phyloP scores from a whole-genome alignment of 2,888 invertebrate genomes.

The Deilephila porcellus region DNA sequence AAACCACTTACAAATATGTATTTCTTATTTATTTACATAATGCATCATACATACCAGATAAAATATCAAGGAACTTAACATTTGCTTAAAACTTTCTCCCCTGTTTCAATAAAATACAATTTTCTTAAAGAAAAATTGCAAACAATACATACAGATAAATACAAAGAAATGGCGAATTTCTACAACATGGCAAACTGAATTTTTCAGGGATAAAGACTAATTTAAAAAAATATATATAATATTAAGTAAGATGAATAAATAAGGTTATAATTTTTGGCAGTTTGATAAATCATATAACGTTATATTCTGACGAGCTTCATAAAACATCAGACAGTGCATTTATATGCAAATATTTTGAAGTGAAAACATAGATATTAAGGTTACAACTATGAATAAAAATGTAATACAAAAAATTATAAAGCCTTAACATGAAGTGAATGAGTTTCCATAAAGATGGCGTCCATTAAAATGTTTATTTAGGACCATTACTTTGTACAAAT shows the following conservation, averaged over 20 bases:
- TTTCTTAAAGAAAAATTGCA: slow-evolving; percentile 21
- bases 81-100: slow-evolving; percentile 31
- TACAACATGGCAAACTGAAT: slow-evolving; percentile 8
- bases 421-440: no score
- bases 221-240: no score
- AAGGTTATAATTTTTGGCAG: not conserved
- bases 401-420: not conserved
- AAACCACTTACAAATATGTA: slow-evolving; percentile 32
- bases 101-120: not conserved
- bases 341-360: not conserved
- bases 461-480: no score
- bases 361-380: not conserved
- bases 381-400: not conserved
- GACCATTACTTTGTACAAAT: not conserved
- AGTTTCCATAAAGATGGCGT: no score
- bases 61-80: slow-evolving; percentile 43
- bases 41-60: slow-evolving; percentile 42
- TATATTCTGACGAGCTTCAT: not conserved
- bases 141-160: slow-evolving; percentile 22
- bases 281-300: not conserved
- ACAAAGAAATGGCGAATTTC: slow-evolving; percentile 13
- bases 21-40: slow-evolving; percentile 49
- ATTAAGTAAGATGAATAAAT: no score
- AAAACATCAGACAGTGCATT: not conserved
- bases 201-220: not conserved